Base-by-base conservation (phyloP, 2,888 invertebrate genomes). In the Tineola bisselliella region DNA sequence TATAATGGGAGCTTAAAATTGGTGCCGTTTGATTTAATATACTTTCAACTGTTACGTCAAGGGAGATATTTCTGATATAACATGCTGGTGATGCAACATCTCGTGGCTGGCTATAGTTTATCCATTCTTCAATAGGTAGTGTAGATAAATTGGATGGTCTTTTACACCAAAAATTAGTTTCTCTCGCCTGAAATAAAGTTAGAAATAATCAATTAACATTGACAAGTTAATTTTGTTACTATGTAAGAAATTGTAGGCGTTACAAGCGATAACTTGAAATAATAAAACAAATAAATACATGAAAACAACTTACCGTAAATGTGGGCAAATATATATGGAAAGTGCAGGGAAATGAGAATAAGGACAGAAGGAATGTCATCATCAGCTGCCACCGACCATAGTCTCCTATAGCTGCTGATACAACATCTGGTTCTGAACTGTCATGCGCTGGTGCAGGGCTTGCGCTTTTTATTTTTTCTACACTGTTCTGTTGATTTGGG, bases 281-380 rank as follows among this genome's bases (percentile, higher is more conserved):
- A 25, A 4, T 25, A 4, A 25, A 25, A 6, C 4, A 25, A 52
- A 2, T 15, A 52, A 52, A 25, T 25, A 25, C 25, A 25, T 4
- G 25, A 25, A 4, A 25, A 25, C 25, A 30, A 79, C 86, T 87
- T 67, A 89, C 90, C 74, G 91, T 92, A 77, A 94, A 94, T 0
- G 93, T 92, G 44, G 92, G 91, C 60, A 91, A 89, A 75, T 92
- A 92, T 70, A 94, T 94, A 78, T 93, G 94, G 84, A 93, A 93
- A 48, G 93, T 94, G 78, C 93, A 93, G 1, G 93, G 93, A 68
- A 94, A 89, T 70, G 93, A 93, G 82, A 93, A 91, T 56, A 94
- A 82, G 1, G 93, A 92, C 64, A 94, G 79, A 54, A 93, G 81
- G 70, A 93, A 91, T 3, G 93, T 93, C 81, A 92, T 90, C 64